Evolutionary conservation across 1,140 invertebrate species (phyloP), one percentile per base, ranked within the genome.

Genomic region (Brachionus rotundiformis): DNA sequence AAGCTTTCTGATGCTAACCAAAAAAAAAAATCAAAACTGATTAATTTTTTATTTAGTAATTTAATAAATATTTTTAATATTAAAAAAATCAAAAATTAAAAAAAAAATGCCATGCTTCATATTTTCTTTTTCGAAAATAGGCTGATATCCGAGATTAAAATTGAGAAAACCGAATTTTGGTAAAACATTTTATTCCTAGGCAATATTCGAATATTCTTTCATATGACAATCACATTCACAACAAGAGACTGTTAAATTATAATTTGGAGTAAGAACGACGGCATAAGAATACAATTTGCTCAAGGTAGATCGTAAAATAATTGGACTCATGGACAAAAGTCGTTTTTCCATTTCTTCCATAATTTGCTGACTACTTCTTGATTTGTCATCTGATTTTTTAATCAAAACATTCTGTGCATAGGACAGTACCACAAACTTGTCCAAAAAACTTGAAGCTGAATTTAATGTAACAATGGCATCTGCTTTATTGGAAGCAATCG

Each of bases 201-300:
- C 13, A 36, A 73, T 36, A 71, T 71, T 71, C 16, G 65, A 36
- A 36, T 71, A 44, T 6, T 79, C 76, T 79, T 59, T 79, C 11
- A 59, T 11, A 25, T 79, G 76, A 61, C 76, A 79, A 54, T 79
- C 76, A 63, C 76, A 79, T 7, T 79, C 47, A 61, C 76, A 79
- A 11, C 76, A 79, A 7, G 47, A 27, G 10, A 23, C 44, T 7
- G n/a, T 59, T 79, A 79, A 41, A 63, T 79, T 79, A 31, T 41
- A 79, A 41, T 79, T 79, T 29, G 76, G 76, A 16, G 76, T 79
- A 13, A 79, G 54, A 25, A 79, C 76, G 7, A 79, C 76, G 19
- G 76, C 76, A 33, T 79, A 79, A 1, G 76, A 79, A 61, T 79
- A 49, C 29, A 36, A 59, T 41, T 59, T 79, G 47, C 76, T 59